Percentiles rank a stretch among this genome's conserved stretches.
These are phyloP conservation scores for Amorpha juglandis DNA, from an alignment of 2,888 invertebrate species.

Conservation along the genomic window DNA sequence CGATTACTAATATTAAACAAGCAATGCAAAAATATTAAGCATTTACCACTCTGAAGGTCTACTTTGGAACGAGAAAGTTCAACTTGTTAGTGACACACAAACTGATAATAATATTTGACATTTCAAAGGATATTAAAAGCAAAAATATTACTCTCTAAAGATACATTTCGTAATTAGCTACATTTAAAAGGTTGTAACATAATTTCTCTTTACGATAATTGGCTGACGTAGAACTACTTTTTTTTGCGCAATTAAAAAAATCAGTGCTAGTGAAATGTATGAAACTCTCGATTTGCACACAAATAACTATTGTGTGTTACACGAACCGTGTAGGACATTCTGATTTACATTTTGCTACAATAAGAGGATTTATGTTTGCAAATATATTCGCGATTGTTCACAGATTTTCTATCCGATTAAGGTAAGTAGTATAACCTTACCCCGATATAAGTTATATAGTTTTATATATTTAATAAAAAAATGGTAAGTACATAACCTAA, in stretches of 20 bases:
- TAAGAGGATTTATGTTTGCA: neutral
- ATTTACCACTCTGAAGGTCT: too few species aligned
- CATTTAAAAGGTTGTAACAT: conserved; percentile 15
- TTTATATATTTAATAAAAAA: too few species aligned
- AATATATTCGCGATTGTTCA: too few species aligned
- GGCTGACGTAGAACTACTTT: neutral
- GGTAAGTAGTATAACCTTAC: too few species aligned
- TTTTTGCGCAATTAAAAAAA: conserved; percentile 15
- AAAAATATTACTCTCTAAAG: conserved; percentile 6
- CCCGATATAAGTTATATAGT: too few species aligned
- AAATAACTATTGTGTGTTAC: conserved; percentile 19
- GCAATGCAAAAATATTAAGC: too few species aligned
- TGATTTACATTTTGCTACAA: conserved; percentile 10
- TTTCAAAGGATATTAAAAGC: conserved; percentile 1
- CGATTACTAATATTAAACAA: too few species aligned
- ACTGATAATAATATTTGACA: conserved; percentile 3
- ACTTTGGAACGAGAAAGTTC: neutral
- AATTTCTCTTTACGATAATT: conserved; percentile 9
- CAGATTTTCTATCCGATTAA: too few species aligned
- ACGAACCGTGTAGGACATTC: neutral
- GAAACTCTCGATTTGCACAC: conserved; percentile 20
- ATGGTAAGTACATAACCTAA: too few species aligned
- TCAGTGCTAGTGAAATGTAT: conserved; percentile 17
- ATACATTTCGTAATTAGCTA: neutral
- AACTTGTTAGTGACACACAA: neutral